These are phyloP conservation scores for Patiria miniata DNA, from an alignment of 35 echinoderm and acorn worm genomes.

Conservation along the genomic window DNA sequence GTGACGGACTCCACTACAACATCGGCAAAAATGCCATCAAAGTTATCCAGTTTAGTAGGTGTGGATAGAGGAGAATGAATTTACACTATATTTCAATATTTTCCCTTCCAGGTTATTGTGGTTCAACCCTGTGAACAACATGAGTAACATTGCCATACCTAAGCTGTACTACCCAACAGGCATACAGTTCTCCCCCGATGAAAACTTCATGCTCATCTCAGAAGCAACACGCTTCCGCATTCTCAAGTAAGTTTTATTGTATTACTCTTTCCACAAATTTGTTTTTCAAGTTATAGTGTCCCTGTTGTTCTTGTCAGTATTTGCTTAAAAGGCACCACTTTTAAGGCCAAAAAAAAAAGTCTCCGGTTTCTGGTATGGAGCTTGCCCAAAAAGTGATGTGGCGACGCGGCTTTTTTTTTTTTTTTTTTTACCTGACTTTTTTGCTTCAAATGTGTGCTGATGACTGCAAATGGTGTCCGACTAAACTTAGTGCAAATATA, in stretches of 20 bases:
- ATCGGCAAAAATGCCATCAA: too few relatives aligned
- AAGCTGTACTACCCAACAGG: constrained; percentile 85
- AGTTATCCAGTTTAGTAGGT: too few relatives aligned
- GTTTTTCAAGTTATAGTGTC: not conserved
- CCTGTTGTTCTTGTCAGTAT: not conserved
- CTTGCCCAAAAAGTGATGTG: too few relatives aligned
- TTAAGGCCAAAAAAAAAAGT: not conserved
- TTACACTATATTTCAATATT: not conserved
- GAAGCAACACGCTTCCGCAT: constrained; percentile 70
- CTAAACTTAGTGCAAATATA: too few relatives aligned
- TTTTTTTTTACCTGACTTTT: too few relatives aligned
- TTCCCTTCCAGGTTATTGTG: constrained; percentile 62
- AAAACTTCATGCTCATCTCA: constrained; percentile 78
- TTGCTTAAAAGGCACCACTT: not conserved
- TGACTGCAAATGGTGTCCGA: too few relatives aligned
- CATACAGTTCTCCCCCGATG: constrained; percentile 57
- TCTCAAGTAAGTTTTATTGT: constrained; percentile 68
- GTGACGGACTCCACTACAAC: not conserved
- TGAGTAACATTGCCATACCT: constrained; percentile 69
- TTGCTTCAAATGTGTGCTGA: too few relatives aligned
- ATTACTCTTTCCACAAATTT: not conserved
- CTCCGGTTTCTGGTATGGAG: too few relatives aligned
- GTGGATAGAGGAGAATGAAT: too few relatives aligned
- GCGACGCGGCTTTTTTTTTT: too few relatives aligned
- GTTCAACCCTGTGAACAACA: constrained; percentile 66